Percentiles rank a stretch among this genome's conserved stretches.
Evolutionary conservation across 2,113 vertebrate genomes (phyloP).

Genomic region (Clarias batrachus): DNA sequence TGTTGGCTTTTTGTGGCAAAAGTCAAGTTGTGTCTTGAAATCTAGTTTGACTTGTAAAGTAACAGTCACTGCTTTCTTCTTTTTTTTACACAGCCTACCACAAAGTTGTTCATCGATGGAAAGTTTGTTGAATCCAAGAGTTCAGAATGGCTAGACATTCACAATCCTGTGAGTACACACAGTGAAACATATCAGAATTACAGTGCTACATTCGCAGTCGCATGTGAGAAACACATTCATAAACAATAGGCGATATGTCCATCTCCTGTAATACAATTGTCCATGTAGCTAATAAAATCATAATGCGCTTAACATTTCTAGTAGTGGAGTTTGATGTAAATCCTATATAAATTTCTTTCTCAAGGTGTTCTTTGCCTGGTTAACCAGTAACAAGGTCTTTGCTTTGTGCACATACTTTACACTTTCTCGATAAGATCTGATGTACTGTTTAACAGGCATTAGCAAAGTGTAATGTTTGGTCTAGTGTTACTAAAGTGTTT

Average conservation of each 20-base stretch:
- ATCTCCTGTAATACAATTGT: not conserved
- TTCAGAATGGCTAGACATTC: constrained; percentile 92
- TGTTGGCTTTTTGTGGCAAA: not conserved
- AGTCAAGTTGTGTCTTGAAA: not conserved
- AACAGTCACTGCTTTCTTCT: not conserved
- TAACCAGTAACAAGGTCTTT: constrained; percentile 24
- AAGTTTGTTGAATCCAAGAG: constrained; percentile 91
- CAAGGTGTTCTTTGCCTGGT: not conserved
- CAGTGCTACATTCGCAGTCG: too few species aligned
- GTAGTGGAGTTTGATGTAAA: not conserved
- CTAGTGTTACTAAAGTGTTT: not conserved
- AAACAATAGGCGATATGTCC: not conserved
- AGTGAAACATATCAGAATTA: not conserved
- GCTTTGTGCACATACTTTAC: not conserved
- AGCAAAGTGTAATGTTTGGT: not conserved
- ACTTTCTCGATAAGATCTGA: constrained; percentile 4
- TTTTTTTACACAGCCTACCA: constrained; percentile 78
- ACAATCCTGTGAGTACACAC: constrained; percentile 80
- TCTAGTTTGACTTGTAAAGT: not conserved
- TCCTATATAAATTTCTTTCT: not conserved
- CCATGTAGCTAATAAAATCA: not conserved
- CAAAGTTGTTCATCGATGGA: constrained; percentile 96
- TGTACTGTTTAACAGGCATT: not conserved
- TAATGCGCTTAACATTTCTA: not conserved
- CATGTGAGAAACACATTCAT: not conserved